These are phyloP conservation scores for Coenonympha arcania DNA, from an alignment of 2,888 invertebrate species.

Conservation along the genomic window DNA sequence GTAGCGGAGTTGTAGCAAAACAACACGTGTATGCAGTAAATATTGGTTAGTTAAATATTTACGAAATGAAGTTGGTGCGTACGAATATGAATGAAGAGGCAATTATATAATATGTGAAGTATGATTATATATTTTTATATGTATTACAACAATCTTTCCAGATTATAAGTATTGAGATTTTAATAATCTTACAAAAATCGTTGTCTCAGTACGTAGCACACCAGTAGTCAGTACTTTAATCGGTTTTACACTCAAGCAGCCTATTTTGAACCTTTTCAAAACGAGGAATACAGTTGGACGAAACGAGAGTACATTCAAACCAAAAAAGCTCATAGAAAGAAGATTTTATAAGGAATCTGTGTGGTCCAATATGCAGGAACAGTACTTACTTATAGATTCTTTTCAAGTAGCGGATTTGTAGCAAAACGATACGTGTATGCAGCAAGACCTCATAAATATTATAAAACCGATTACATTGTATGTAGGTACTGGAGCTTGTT, in stretches of 20 bases:
- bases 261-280: constrained; percentile 10
- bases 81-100: too few species aligned
- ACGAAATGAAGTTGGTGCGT: constrained; percentile 17
- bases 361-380: too few species aligned
- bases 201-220: constrained; percentile 1
- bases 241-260: constrained; percentile 7
- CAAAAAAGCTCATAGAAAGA: neutral
- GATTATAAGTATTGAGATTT: constrained; percentile 14
- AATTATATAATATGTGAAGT: neutral
- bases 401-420: too few species aligned
- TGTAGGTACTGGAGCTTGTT: constrained; percentile 5
- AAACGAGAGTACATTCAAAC: neutral
- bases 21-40: too few species aligned
- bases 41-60: too few species aligned
- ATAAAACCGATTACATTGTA: constrained; percentile 5
- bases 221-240: neutral
- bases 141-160: constrained; percentile 5
- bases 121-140: neutral
- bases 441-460: too few species aligned
- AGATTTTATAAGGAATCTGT: too few species aligned
- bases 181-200: constrained; percentile 16
- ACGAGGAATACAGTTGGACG: constrained; percentile 6
- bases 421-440: too few species aligned
- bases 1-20: too few species aligned
- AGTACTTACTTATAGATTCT: too few species aligned